These are phyloP conservation scores for Caenorhabditis sulstoni DNA, from an alignment of 2,888 invertebrate species.

Conservation along the genomic window DNA sequence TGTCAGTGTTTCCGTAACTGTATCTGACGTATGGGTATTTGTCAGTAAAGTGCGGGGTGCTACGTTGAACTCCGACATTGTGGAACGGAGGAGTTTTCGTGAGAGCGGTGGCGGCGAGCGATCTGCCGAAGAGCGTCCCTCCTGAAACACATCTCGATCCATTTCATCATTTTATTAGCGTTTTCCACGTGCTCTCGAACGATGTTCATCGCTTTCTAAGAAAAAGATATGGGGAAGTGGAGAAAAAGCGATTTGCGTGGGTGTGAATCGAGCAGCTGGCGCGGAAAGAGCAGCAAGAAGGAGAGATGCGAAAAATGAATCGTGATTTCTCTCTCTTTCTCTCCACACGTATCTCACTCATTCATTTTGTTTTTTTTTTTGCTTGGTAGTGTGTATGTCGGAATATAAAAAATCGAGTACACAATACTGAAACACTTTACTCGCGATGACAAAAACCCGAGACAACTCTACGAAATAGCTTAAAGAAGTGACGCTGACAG, in stretches of 20 bases:
- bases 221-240: slow-evolving; percentile 7
- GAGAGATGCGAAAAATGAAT: slow-evolving; percentile 50
- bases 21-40: slow-evolving; percentile 78
- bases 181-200: slow-evolving; percentile 27
- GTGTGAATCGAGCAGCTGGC: slow-evolving; percentile 55
- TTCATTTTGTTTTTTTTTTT: slow-evolving; percentile 20
- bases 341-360: neutral
- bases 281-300: slow-evolving; percentile 5
- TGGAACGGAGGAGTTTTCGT: slow-evolving; percentile 77
- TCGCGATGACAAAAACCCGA: slow-evolving; percentile 57
- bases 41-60: slow-evolving; percentile 78
- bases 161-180: neutral
- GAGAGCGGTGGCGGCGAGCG: slow-evolving; percentile 74
- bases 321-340: slow-evolving; percentile 36
- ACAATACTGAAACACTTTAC: slow-evolving; percentile 50
- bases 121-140: slow-evolving; percentile 77
- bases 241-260: slow-evolving; percentile 27
- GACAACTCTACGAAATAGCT: slow-evolving; percentile 29
- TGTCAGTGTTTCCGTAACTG: slow-evolving; percentile 74
- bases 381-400: neutral
- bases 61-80: slow-evolving; percentile 79
- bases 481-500: neutral
- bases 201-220: slow-evolving; percentile 35
- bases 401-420: slow-evolving; percentile 1
- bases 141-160: slow-evolving; percentile 62